Evolutionary conservation across 2,888 invertebrate species (phyloP).

Genomic region (Hipparchia sbordonii): DNA sequence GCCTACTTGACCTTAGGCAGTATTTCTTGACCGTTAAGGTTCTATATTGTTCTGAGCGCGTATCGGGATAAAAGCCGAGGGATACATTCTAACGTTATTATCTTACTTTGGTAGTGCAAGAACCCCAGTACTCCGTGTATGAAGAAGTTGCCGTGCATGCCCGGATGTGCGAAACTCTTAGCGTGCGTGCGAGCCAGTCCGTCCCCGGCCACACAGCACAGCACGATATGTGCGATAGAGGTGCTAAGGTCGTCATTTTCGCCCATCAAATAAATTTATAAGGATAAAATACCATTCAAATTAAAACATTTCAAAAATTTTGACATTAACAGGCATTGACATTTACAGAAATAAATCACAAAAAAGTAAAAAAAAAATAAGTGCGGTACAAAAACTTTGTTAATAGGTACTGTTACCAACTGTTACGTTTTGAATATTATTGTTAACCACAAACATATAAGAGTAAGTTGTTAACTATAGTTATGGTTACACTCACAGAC

Average conservation of each 20-base stretch:
- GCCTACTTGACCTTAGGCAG: no score
- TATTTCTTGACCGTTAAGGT: no score
- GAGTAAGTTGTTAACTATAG: no score
- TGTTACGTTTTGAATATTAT: no score
- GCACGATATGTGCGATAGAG: constrained; percentile 63
- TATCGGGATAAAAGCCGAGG: not conserved
- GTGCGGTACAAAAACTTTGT: no score
- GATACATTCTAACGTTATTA: not conserved
- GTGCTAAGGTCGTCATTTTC: constrained; percentile 59
- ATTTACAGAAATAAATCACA: no score
- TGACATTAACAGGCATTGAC: no score
- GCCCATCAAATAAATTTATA: constrained; percentile 54
- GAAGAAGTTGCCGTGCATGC: constrained; percentile 71
- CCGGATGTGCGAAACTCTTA: constrained; percentile 61
- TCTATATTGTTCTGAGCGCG: no score
- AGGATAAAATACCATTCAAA: constrained; percentile 17
- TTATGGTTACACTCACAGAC: no score
- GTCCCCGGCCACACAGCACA: constrained; percentile 62
- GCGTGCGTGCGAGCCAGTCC: constrained; percentile 52
- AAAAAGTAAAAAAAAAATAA: no score
- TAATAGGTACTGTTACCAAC: no score
- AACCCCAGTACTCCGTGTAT: constrained; percentile 68
- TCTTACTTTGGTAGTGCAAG: constrained; percentile 60
- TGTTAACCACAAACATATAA: no score
- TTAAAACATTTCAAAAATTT: constrained; percentile 13